These are phyloP conservation scores for Chaetodon auriga DNA, from an alignment of 2,113 vertebrate species.

Conservation along the genomic window DNA sequence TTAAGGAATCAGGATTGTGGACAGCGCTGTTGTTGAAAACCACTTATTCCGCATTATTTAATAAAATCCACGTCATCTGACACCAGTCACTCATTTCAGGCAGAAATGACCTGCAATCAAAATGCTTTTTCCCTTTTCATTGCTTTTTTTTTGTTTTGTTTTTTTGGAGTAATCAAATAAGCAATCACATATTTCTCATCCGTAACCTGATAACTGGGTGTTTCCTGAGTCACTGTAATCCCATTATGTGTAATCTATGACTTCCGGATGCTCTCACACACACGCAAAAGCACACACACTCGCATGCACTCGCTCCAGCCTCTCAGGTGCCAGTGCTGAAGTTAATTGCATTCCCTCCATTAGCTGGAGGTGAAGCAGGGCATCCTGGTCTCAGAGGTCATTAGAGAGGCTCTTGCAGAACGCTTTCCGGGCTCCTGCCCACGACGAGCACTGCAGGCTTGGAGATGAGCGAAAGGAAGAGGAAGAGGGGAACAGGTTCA, in stretches of 20 bases:
- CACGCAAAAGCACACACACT: neutral
- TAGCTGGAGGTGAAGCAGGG: conserved; percentile 74
- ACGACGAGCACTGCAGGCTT: neutral
- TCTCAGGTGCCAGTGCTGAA: conserved; percentile 80
- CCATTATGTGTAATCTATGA: conserved; percentile 78
- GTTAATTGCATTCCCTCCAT: conserved; percentile 86
- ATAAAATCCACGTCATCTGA: conserved; percentile 18
- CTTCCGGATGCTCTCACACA: conserved; percentile 64
- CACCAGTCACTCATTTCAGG: conserved; percentile 17
- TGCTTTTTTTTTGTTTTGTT: too few relatives aligned
- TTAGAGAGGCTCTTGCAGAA: conserved; percentile 69
- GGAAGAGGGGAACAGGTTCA: conserved; percentile 9
- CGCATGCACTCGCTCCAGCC: conserved; percentile 53
- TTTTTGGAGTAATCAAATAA: conserved; percentile 55
- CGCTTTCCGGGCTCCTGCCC: conserved; percentile 44
- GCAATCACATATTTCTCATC: conserved; percentile 51
- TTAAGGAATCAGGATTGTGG: conserved; percentile 42
- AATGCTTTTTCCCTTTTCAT: neutral
- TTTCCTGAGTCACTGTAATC: conserved; percentile 78
- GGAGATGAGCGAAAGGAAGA: conserved; percentile 19
- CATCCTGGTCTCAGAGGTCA: conserved; percentile 77
- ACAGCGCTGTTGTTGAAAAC: neutral
- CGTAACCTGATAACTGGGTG: conserved; percentile 74
- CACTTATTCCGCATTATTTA: conserved; percentile 1
- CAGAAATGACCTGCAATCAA: neutral